Conservation (phyloP, 1,140 invertebrate species). For the Orchesella cincta region DNA sequence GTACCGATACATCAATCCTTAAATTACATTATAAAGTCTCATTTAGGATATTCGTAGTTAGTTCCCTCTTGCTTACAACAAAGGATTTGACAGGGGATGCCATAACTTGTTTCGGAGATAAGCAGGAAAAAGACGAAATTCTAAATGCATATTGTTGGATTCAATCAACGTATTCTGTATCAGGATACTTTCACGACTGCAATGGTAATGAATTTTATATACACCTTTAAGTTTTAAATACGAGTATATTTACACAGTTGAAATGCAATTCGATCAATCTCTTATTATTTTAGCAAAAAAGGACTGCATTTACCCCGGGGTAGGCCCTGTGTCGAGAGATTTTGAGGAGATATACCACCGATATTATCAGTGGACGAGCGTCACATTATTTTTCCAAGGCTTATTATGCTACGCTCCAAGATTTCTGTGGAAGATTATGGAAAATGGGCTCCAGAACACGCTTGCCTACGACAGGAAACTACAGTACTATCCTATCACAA, state of each 20-base stretch:
- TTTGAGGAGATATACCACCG: slow-evolving; percentile 88
- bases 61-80: not conserved
- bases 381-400: slow-evolving; percentile 78
- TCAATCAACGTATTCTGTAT: slow-evolving; percentile 81
- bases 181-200: not conserved
- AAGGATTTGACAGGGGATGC: not conserved
- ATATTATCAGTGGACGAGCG: slow-evolving; percentile 91
- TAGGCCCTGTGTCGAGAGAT: no score
- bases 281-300: slow-evolving; percentile 45
- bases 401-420: slow-evolving; percentile 90
- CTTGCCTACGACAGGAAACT: slow-evolving; percentile 78
- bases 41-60: not conserved
- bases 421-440: slow-evolving; percentile 85
- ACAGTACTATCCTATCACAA: slow-evolving; percentile 60
- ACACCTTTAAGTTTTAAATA: no score
- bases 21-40: not conserved
- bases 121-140: not conserved
- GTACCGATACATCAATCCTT: not conserved
- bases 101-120: slow-evolving; percentile 2
- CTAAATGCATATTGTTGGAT: slow-evolving; percentile 90
- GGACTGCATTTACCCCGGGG: slow-evolving; percentile 54
- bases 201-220: no score
- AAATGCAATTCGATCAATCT: no score
- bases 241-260: no score
- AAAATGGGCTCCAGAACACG: slow-evolving; percentile 81